Percentiles rank a stretch among this genome's conserved stretches.
phyloP scores from a whole-genome alignment of 2,797 vertebrate species.

The Spea hammondii region DNA sequence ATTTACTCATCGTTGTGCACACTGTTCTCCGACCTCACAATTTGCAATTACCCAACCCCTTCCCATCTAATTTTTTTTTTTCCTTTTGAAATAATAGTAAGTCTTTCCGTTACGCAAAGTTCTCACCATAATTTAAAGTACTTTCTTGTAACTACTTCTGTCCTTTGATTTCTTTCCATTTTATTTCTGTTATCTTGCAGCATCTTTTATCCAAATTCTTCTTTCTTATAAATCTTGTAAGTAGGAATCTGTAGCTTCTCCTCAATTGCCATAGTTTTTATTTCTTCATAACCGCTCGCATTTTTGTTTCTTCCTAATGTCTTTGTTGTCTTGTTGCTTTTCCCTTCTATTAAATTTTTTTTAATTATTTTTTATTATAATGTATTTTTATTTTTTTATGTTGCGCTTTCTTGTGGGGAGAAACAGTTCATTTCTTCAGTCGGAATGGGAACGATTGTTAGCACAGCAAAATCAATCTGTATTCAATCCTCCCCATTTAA shows the following conservation, averaged over 20 bases:
- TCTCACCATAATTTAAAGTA: conserved; percentile 81
- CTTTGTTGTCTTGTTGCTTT: conserved; percentile 79
- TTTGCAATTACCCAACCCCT: conserved; percentile 52
- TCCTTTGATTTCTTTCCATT: conserved; percentile 99
- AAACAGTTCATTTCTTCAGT: conserved; percentile 54
- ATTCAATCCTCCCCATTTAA: conserved; percentile 78
- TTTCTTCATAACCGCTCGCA: conserved; percentile 66
- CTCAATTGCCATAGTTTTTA: conserved; percentile 86
- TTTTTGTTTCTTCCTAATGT: conserved; percentile 65
- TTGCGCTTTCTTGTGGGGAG: conserved; percentile 78
- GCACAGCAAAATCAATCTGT: conserved; percentile 75
- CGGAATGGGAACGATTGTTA: conserved; percentile 80
- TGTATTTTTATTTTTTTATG: conserved; percentile 63
- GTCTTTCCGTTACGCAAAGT: conserved; percentile 69
- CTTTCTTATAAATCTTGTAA: conserved; percentile 99
- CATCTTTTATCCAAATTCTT: conserved; percentile 99
- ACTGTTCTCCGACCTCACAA: conserved; percentile 69
- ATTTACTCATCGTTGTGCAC: conserved; percentile 75
- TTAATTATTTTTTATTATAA: conserved; percentile 66
- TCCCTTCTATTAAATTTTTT: conserved; percentile 56
- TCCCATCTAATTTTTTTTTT: conserved; percentile 67
- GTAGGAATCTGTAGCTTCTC: conserved; percentile 94
- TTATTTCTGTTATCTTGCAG: conserved; percentile 99
- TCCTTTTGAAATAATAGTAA: conserved; percentile 61
- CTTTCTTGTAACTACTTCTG: conserved; percentile 86